Base-by-base conservation (phyloP, 92 coral and sea anemone genomes). In the Diadumene lineata region DNA sequence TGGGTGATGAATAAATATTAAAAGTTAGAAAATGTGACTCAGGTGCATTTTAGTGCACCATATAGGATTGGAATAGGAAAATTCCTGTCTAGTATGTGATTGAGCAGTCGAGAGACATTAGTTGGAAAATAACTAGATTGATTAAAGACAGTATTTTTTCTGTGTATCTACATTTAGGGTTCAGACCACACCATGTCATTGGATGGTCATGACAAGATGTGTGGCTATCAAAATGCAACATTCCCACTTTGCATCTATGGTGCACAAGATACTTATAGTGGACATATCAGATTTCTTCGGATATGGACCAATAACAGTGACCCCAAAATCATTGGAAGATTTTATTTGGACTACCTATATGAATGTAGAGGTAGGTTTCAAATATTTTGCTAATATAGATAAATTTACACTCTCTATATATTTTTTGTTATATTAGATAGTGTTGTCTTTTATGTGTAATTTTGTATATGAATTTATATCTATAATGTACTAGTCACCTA, bases 191-290 rank as follows among this genome's bases (percentile, higher is more conserved):
- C 89, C 32, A 34, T 84, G 86, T 84, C 74, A 89, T 85, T 64
- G 46, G 79, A 67, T 86, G n/a, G n/a, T n/a, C n/a, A n/a, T n/a
- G n/a, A n/a, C n/a, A n/a, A n/a, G n/a, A n/a, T n/a, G n/a, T n/a
- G 96, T 66, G 96, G 91, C 27, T 86, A 78, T 69, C 96, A 89
- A 72, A 89, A 86, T 28, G 76, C 86, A 46, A 86, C 75, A 74
- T 89, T 89, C 80, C 90, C 87, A 34, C 71, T 85, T 21, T 78
- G 86, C 34, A 89, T 75, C 21, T 86, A 86, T 86, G 90, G 90
- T 32, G 84, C 65, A 32, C 83, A 76, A 68, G 86, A 86, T 60
- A 74, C 81, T 10, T 89, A 43, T 73, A 88, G 87, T 60, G 73
- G 81, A 32, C 73, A 81, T n/a, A n/a, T n/a, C n/a, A n/a, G n/a